Evolutionary conservation across 2,888 invertebrate species (phyloP).

Genomic region (Furcula furcula): DNA sequence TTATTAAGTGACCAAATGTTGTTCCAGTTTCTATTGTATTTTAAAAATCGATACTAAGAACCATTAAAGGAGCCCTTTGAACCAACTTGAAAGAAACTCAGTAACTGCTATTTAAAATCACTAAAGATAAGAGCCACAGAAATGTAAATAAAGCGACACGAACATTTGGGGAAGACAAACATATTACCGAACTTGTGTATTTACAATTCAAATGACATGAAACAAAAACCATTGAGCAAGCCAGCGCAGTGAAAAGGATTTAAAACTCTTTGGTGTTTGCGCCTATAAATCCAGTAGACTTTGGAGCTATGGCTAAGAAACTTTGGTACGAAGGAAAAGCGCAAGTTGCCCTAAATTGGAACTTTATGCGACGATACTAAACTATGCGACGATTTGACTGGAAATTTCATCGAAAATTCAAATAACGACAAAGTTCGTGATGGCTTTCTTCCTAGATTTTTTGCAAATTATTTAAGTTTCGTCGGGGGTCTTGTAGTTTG

Average conservation of each 20-base stretch:
- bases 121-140: conserved; percentile 27
- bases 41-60: background rate
- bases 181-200: conserved; percentile 45
- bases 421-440: background rate
- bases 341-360: background rate
- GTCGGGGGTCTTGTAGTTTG: background rate
- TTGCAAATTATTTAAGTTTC: background rate
- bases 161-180: conserved; percentile 36
- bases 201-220: conserved; percentile 44
- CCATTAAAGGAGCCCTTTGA: conserved; percentile 12
- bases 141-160: conserved; percentile 36
- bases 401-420: background rate
- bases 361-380: no score
- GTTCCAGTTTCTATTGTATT: no score
- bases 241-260: conserved; percentile 37
- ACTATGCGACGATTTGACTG: conserved; percentile 1
- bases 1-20: no score
- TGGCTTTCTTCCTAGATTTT: background rate
- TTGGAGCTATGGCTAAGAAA: conserved; percentile 20
- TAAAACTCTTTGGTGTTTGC: conserved; percentile 43
- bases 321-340: conserved; percentile 7
- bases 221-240: conserved; percentile 38
- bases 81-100: conserved; percentile 23
- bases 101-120: conserved; percentile 23
- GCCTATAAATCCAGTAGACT: conserved; percentile 48